Evolutionary conservation across 1,140 invertebrate species (phyloP).

Genomic region (Neomicropteryx cornuta): DNA sequence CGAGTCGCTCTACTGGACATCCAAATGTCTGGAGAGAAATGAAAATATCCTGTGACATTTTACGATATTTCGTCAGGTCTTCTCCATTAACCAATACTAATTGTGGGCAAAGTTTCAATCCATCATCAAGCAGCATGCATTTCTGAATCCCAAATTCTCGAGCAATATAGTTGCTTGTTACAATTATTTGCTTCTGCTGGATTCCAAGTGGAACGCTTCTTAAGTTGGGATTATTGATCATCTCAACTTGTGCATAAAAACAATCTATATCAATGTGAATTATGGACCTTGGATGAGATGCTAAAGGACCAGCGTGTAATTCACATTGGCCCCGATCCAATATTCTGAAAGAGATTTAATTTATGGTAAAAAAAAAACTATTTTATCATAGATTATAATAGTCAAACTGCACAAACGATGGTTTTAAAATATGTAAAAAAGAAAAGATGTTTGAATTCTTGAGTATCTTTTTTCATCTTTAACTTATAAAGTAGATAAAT

Average conservation of each 20-base stretch:
- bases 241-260: conserved; percentile 78
- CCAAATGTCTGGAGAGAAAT: conserved; percentile 55
- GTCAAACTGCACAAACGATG: too few species aligned
- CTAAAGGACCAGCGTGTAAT: too few species aligned
- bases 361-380: too few species aligned
- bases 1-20: conserved; percentile 58
- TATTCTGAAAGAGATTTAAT: too few species aligned
- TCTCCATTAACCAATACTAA: conserved; percentile 62
- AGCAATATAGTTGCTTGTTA: conserved; percentile 71
- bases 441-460: too few species aligned
- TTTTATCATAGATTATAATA: too few species aligned
- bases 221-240: conserved; percentile 53
- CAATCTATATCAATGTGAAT: conserved; percentile 70
- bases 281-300: conserved; percentile 54
- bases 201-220: conserved; percentile 57
- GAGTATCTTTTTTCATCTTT: too few species aligned
- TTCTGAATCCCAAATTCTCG: conserved; percentile 59
- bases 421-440: too few species aligned
- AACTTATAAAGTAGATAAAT: too few species aligned
- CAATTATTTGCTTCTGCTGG: conserved; percentile 68
- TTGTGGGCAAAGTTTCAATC: conserved; percentile 52
- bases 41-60: conserved; percentile 57
- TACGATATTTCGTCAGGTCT: conserved; percentile 61
- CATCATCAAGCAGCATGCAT: conserved; percentile 60
- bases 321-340: too few species aligned